Evolutionary conservation across 2,113 vertebrate species (phyloP).

Genomic region (Archilochus colubris): DNA sequence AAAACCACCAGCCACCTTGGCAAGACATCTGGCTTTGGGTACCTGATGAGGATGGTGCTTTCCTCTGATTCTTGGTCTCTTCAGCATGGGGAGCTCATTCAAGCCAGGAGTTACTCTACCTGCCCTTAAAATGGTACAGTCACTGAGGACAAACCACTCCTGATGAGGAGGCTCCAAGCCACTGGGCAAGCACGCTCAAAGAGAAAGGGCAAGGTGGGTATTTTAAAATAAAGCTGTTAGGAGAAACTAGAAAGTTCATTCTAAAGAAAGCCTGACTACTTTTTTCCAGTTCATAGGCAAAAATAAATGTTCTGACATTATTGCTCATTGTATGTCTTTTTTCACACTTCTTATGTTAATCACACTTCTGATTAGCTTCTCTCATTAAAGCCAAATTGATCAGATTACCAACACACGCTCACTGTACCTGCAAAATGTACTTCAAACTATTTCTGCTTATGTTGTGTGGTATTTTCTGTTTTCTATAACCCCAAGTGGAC

Average conservation of each 20-base stretch:
- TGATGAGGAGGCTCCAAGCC: background rate
- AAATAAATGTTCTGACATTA: background rate
- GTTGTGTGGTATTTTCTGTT: background rate
- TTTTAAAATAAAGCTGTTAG: background rate
- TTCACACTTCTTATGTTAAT: background rate
- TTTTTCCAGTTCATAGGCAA: background rate
- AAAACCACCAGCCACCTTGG: background rate
- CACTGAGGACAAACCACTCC: background rate
- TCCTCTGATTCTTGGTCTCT: background rate
- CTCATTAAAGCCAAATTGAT: background rate
- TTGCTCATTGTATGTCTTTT: fast-evolving
- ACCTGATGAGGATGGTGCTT: background rate
- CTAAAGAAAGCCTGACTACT: background rate
- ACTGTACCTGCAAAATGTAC: background rate
- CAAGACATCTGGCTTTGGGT: background rate
- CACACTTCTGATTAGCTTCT: background rate
- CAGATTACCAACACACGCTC: background rate
- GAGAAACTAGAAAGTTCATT: background rate
- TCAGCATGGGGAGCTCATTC: background rate
- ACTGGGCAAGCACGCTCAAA: background rate
- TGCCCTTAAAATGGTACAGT: background rate
- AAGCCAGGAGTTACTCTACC: background rate
- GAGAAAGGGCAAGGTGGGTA: background rate
- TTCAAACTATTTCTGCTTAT: background rate
- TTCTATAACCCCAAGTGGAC: background rate